Evolutionary conservation across 2,888 invertebrate species (phyloP).

Genomic region (Cecidostiba fungosa): DNA sequence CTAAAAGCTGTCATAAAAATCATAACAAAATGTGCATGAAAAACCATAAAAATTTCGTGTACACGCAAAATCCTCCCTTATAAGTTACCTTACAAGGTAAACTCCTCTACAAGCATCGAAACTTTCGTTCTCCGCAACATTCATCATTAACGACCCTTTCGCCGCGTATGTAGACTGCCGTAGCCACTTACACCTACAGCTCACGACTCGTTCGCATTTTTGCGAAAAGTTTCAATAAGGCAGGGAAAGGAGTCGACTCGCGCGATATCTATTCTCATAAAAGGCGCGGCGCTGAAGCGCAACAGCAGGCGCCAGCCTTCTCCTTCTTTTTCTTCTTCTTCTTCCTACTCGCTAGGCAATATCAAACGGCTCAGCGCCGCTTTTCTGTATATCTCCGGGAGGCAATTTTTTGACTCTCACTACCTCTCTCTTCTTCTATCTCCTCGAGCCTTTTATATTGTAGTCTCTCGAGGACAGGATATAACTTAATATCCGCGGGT

Average conservation of each 20-base stretch:
- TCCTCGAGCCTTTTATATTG: conserved; percentile 31
- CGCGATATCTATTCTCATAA: conserved; percentile 56
- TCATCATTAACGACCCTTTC: conserved; percentile 7
- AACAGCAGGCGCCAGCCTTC: conserved; percentile 20
- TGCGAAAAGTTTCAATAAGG: conserved; percentile 57
- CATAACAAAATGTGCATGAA: not conserved
- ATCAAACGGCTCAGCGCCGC: conserved; percentile 47
- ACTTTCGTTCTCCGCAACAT: not conserved
- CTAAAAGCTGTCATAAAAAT: not conserved
- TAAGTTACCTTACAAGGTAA: not conserved
- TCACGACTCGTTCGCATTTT: conserved; percentile 4
- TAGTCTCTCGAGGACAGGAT: not conserved
- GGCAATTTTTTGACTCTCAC: conserved; percentile 14
- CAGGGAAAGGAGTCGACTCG: not conserved
- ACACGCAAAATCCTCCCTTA: not conserved
- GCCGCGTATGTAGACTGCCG: not conserved
- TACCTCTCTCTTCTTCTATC: not conserved
- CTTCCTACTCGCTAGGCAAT: conserved; percentile 28
- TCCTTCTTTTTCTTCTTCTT: not conserved
- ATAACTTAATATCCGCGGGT: conserved; percentile 44
- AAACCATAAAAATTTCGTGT: not conserved
- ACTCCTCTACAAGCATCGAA: not conserved
- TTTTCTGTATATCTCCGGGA: conserved; percentile 3
- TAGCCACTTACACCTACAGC: not conserved
- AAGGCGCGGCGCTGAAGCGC: not conserved